A percentile compares a stretch with the other conserved stretches of the same genome.
These are phyloP conservation scores for Trichoplusia ni DNA, from an alignment of 1,140 invertebrate species.

Conservation along the genomic window DNA sequence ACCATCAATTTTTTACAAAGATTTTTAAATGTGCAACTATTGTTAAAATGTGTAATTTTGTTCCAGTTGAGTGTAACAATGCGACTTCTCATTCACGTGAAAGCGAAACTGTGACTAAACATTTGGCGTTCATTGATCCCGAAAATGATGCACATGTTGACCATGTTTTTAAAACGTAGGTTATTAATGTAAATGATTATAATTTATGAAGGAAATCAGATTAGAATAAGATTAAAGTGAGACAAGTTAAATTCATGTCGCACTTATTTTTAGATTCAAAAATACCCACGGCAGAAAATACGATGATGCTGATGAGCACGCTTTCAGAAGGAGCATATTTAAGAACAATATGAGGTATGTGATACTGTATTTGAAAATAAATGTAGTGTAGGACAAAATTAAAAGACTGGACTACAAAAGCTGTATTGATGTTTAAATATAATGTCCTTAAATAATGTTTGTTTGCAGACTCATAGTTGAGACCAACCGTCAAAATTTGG, in stretches of 20 bases:
- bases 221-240: too few relatives aligned
- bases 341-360: constrained; percentile 48
- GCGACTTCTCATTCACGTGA: background rate
- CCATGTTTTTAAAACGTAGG: constrained; percentile 43
- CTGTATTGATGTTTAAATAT: background rate
- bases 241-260: background rate
- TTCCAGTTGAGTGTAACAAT: constrained; percentile 33
- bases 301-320: constrained; percentile 43
- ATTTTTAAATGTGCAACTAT: background rate
- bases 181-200: background rate
- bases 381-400: too few relatives aligned
- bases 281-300: constrained; percentile 43
- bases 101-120: constrained; percentile 1
- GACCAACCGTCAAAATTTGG: constrained; percentile 51
- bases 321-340: constrained; percentile 48
- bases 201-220: too few relatives aligned
- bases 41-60: background rate
- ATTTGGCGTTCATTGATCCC: constrained; percentile 29
- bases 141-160: constrained; percentile 44
- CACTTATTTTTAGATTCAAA: constrained; percentile 46
- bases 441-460: too few relatives aligned
- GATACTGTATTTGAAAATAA: background rate
- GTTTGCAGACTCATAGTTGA: constrained; percentile 41
- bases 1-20: constrained; percentile 13
- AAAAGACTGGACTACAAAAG: too few relatives aligned